Evolutionary conservation across 2,113 vertebrate species (phyloP).

Genomic region (Donacobius atricapilla): DNA sequence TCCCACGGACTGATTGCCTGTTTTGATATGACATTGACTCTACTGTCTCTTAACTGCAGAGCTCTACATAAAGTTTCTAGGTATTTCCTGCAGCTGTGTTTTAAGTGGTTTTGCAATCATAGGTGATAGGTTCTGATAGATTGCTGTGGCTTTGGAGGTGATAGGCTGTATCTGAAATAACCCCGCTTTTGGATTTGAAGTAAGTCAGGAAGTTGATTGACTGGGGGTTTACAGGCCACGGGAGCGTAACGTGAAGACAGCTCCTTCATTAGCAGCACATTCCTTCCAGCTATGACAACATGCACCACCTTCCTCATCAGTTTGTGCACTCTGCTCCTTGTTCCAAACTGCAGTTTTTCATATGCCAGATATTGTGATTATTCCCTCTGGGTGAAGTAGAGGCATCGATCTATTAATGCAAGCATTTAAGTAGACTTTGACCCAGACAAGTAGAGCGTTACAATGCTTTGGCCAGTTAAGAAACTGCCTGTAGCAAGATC

Average conservation of each 20-base stretch:
- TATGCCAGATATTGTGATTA: neutral
- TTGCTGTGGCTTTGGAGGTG: neutral
- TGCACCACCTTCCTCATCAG: neutral
- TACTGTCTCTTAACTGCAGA: neutral
- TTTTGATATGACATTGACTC: slow-evolving; percentile 5
- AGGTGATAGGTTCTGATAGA: neutral
- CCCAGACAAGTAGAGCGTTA: neutral
- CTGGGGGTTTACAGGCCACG: neutral
- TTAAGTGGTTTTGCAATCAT: neutral
- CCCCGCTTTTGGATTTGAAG: neutral
- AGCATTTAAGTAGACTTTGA: neutral
- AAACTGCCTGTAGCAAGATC: neutral
- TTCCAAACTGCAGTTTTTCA: neutral
- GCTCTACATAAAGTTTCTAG: slow-evolving; percentile 3
- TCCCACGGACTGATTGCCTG: neutral
- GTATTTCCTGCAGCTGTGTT: neutral
- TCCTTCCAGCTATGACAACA: neutral
- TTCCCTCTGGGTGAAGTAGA: neutral
- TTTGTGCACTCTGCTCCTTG: neutral
- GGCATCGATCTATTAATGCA: neutral
- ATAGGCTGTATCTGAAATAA: neutral
- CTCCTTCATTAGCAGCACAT: neutral
- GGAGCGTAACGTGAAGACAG: neutral
- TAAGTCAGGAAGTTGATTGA: neutral
- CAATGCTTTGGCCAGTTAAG: neutral